A percentile compares a stretch with the other conserved stretches of the same genome.
Conservation (phyloP, 1,140 invertebrate genomes). For the Diorhabda sublineata region DNA sequence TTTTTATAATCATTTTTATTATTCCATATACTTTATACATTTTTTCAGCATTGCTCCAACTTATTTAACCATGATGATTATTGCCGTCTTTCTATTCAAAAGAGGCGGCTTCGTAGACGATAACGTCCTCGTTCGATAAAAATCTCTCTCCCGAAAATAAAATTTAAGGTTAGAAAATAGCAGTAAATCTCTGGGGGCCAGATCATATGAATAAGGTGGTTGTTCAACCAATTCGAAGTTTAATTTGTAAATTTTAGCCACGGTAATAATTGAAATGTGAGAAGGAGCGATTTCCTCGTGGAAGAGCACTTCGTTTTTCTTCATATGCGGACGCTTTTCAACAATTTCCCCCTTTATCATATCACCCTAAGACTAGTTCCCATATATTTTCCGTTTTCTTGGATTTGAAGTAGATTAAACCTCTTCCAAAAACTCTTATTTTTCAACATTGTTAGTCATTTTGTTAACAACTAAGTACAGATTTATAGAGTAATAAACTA, state of each 20-base stretch:
- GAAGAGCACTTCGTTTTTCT: not conserved
- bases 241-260: not conserved
- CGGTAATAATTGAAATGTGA: not conserved
- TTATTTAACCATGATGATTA: no score
- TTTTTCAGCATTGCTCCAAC: no score
- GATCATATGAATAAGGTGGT: not conserved
- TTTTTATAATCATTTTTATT: no score
- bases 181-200: not conserved
- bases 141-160: not conserved
- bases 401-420: no score
- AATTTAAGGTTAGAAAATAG: not conserved
- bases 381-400: no score
- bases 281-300: not conserved
- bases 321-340: not conserved
- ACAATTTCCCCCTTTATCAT: not conserved
- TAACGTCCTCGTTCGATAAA: not conserved
- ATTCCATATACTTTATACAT: no score
- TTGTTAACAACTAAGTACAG: no score
- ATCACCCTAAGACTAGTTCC: no score
- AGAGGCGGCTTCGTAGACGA: not conserved
- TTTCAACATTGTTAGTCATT: no score
- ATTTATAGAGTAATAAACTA: no score
- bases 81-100: not conserved
- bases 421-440: no score
- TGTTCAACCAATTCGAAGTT: not conserved